Base-by-base conservation (phyloP, 2,113 vertebrate genomes). In the Indri indri region DNA sequence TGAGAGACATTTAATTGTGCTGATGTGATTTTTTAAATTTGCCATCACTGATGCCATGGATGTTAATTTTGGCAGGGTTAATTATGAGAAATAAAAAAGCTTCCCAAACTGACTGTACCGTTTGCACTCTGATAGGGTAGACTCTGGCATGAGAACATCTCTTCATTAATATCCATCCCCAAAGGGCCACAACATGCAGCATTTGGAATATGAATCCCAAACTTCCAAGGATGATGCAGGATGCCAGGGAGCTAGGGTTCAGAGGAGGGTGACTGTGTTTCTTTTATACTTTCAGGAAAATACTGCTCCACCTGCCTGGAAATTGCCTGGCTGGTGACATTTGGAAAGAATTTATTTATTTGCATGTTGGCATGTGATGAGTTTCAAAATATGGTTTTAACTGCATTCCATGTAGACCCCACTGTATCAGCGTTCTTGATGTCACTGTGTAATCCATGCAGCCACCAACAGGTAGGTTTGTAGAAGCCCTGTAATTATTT, bases 51-150 rank as follows among this genome's bases (percentile, higher is more conserved):
- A 92, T 98, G 97, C 95, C 96, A 97, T 73, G 0, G 52, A 97
- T 97, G 97, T 98, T 98, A 98, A 99, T 98, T 98, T 96, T 98
- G 98, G 96, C 98, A 98, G 97, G 98, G 98, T 98, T 98, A 98
- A 98, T 99, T 98, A 98, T 92, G 96, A 98, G 98, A 98, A 98
- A 98, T 98, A 98, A 98, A 98, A 98, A 98, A 98, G 96, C 97
- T 0, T 14, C 98, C 94, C 79, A 97, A 98, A 98, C 98, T 99
- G 98, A 98, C 98, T 98, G 98, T 98, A 98, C 95, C 97, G 96
- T 98, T 98, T 93, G 4, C 97, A 98, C 96, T 98, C 89, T 96
- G 98, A 98, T 98, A 98, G 97, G 97, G 94, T 96, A 96, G 96
- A 96, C 93, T 98, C 96, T 98, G 98, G 97, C 93, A 91, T 94